Evolutionary conservation across 2,797 vertebrate species (phyloP).

Genomic region (Periophthalmus magnuspinnatus): DNA sequence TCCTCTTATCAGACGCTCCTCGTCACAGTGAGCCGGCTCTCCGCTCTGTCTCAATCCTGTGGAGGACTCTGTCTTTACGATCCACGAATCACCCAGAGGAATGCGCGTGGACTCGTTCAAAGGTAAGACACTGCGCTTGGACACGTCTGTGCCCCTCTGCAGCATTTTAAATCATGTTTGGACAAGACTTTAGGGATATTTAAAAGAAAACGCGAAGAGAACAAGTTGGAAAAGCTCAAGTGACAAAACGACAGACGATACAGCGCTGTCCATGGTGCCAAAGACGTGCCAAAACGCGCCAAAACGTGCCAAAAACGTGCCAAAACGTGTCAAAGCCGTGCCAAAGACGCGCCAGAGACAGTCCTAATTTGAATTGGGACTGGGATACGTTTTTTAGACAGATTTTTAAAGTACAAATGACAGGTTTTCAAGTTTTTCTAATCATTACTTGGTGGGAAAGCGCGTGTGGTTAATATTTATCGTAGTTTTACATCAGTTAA

Average conservation of each 20-base stretch:
- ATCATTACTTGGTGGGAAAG: no score
- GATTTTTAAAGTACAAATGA: no score
- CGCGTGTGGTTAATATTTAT: no score
- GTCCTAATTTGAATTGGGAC: no score
- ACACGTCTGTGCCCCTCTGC: neutral
- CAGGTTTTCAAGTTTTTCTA: no score
- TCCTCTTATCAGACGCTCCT: slow-evolving; percentile 62
- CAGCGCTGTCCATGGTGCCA: slow-evolving; percentile 70
- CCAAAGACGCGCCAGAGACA: no score
- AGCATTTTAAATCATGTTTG: neutral
- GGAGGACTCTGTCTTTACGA: neutral
- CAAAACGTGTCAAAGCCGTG: slow-evolving; percentile 17
- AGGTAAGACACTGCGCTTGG: neutral
- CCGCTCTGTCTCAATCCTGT: neutral
- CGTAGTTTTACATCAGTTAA: no score
- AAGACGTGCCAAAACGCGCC: no score
- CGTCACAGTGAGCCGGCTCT: slow-evolving; percentile 60
- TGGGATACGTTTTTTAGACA: no score
- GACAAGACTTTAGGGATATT: no score
- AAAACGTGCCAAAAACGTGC: slow-evolving; percentile 57
- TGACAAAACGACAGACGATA: neutral
- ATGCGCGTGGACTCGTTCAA: neutral
- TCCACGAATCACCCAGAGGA: neutral
- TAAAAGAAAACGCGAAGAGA: neutral
- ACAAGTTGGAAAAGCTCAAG: neutral